Evolutionary conservation across 1,140 invertebrate species (phyloP), one percentile per base, ranked within the genome.

Genomic region (Zaprionus africanus): DNA sequence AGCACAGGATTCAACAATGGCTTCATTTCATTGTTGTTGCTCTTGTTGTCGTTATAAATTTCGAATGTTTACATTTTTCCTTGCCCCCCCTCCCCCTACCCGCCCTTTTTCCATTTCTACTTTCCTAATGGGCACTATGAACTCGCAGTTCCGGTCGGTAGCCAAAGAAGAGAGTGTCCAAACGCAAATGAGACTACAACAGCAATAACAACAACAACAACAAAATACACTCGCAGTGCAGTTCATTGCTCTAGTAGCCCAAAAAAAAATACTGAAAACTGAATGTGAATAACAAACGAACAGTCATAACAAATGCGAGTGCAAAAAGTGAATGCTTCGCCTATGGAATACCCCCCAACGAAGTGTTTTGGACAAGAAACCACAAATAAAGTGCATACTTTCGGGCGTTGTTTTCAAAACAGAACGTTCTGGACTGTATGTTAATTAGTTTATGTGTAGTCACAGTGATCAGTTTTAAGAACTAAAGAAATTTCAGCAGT

Each of bases 71-170:
- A 81, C 84, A 81, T 78, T 84, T 74, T 72, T 81, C 56, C 56
- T 63, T 78, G 36, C 24, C 49, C 36, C n/a, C 11, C 12, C 57
- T 31, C 34, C 9, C 28, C 22, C n/a, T n/a, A n/a, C 53, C 31
- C 51, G 17, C 3, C 31, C 6, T 1, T 34, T 2, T 0, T 64
- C 66, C 74, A 57, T 75, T 66, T 65, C 53, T 15, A 41, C 5
- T 41, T 46, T 65, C 76, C 49, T 63, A 87, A 90, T 81, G 84
- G 84, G 85, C 84, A 90, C 84, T 87, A 84, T 80, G 84, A 87
- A 84, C 84, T 84, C 81, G 51, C 54, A 78, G 81, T 90, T 84
- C 84, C 85, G 85, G 84, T 71, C 66, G 77, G 77, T 74, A 63
- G 13, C 15, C n/a, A 11, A 51, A 57, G 46, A 53, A 66, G 41